phyloP scores from a whole-genome alignment of 2,113 vertebrate genomes.

The Rhineura floridana region DNA sequence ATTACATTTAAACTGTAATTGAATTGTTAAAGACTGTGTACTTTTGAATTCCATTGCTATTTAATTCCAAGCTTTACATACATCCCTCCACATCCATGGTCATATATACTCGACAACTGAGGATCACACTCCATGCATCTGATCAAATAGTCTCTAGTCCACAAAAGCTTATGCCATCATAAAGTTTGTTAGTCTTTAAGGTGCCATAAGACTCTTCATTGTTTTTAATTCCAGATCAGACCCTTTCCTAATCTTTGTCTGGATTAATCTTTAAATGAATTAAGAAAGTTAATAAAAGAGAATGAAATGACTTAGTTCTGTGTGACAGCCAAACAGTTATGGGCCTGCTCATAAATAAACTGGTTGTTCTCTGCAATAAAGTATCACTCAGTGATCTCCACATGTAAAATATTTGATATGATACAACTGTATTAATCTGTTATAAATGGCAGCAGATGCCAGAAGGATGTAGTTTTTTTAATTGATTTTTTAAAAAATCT shows the following conservation, averaged over 20 bases:
- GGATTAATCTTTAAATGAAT: slow-evolving; percentile 14
- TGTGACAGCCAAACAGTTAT: neutral
- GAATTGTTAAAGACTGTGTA: too few relatives aligned
- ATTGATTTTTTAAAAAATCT: neutral
- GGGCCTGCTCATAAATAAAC: neutral
- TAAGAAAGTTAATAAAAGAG: slow-evolving; percentile 34
- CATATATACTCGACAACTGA: neutral
- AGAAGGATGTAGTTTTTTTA: neutral
- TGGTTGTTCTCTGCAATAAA: neutral
- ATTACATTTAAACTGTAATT: too few relatives aligned
- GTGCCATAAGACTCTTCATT: neutral
- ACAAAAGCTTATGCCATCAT: neutral
- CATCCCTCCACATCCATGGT: neutral
- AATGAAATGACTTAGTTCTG: slow-evolving; percentile 27
- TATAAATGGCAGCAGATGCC: slow-evolving; percentile 1
- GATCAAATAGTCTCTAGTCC: neutral
- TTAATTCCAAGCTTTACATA: neutral
- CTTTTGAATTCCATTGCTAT: too few relatives aligned
- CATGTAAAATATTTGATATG: slow-evolving; percentile 17
- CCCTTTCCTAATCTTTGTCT: neutral
- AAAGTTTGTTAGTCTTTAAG: neutral
- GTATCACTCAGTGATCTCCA: slow-evolving; percentile 23
- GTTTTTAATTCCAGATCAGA: neutral
- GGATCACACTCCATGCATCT: neutral
- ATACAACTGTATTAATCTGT: neutral